Conservation (phyloP, 1,140 invertebrate genomes). For the Hyles euphorbiae region DNA sequence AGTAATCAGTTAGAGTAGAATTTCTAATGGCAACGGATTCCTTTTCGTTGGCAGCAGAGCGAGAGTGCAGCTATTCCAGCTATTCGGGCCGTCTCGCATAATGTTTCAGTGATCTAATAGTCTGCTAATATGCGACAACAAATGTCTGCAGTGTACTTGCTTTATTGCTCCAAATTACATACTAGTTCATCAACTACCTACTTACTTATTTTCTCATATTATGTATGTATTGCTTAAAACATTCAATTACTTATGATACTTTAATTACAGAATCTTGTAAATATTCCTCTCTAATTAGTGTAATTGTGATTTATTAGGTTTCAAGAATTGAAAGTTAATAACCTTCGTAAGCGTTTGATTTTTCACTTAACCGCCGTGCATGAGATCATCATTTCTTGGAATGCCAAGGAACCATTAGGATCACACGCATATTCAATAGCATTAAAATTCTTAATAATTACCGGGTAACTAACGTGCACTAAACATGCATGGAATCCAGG, state of each 20-base stretch:
- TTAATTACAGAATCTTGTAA: no score
- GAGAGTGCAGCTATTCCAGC: constrained; percentile 47
- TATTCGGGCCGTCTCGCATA: constrained; percentile 44
- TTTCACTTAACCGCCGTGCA: constrained; percentile 40
- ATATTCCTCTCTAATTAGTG: no score
- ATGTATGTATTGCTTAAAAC: no score
- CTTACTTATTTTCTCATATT: no score
- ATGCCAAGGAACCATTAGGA: constrained; percentile 28
- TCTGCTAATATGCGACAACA: no score
- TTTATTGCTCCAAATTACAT: no score
- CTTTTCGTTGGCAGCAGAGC: constrained; percentile 59
- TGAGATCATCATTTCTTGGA: constrained; percentile 24
- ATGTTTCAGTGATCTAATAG: constrained; percentile 43
- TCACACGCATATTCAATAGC: constrained; percentile 20
- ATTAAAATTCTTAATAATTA: constrained; percentile 37
- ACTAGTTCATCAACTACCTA: no score
- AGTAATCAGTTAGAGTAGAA: constrained; percentile 58
- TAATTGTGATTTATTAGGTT: no score
- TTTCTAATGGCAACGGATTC: constrained; percentile 61
- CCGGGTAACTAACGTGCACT: constrained; percentile 12
- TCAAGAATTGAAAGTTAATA: constrained; percentile 40
- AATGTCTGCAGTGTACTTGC: no score
- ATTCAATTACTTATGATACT: no score
- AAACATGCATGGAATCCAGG: constrained; percentile 20
- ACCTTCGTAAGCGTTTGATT: constrained; percentile 38